phyloP scores from a whole-genome alignment of 2,797 vertebrate genomes.

The Vultur gryphus region DNA sequence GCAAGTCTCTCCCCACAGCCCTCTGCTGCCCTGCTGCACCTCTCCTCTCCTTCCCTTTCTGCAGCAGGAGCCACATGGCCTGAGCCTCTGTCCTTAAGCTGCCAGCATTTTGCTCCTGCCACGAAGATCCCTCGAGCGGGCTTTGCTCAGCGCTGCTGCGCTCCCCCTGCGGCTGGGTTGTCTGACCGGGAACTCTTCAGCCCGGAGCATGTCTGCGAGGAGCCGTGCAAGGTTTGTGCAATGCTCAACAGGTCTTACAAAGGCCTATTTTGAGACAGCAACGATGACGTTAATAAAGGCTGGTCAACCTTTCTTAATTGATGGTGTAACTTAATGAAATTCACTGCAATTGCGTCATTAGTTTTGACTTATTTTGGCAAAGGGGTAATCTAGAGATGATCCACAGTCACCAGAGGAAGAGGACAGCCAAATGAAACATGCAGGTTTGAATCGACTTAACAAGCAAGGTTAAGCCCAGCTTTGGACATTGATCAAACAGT shows the following conservation, averaged over 20 bases:
- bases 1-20: neutral
- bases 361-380: neutral
- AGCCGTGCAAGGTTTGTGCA: neutral
- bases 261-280: neutral
- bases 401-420: neutral
- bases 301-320: neutral
- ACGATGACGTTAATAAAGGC: neutral
- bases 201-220: fast-evolving
- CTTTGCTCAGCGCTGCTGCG: fast-evolving
- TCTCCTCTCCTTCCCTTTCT: neutral
- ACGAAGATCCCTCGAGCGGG: neutral
- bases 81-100: neutral
- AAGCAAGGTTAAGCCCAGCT: neutral
- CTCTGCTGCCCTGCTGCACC: neutral
- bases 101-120: neutral
- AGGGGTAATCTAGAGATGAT: neutral
- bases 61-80: fast-evolving
- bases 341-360: neutral
- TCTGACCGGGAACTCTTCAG: neutral
- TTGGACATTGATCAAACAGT: neutral
- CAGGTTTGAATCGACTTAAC: neutral
- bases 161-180: fast-evolving
- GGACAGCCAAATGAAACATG: neutral
- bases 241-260: neutral
- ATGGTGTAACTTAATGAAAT: neutral